Conservation (phyloP, 2,797 vertebrate genomes). For the Alca torda region DNA sequence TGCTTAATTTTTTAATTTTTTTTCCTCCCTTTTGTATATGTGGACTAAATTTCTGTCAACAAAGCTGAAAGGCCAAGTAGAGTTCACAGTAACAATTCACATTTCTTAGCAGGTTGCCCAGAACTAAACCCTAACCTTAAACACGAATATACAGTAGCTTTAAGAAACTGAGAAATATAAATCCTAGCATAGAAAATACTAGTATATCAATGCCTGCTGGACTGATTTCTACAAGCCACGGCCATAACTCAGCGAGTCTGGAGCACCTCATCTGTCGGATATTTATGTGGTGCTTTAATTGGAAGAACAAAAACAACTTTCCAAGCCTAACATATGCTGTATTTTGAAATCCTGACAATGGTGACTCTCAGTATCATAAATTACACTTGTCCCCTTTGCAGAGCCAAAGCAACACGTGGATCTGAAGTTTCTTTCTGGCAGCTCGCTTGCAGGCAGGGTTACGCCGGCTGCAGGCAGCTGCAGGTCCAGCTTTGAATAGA, state of each 20-base stretch:
- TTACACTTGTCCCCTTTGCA: neutral
- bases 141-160: neutral
- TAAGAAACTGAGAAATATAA: neutral
- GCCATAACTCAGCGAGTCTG: neutral
- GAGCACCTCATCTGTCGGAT: neutral
- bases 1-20: conserved; percentile 31
- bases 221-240: neutral
- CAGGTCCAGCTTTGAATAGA: neutral
- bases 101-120: conserved; percentile 57
- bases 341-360: neutral
- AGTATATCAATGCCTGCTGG: neutral
- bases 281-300: neutral
- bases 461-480: neutral
- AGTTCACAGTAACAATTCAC: conserved; percentile 71
- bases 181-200: neutral
- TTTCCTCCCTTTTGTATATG: conserved; percentile 16
- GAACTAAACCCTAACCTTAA: conserved; percentile 55
- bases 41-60: conserved; percentile 71
- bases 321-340: neutral
- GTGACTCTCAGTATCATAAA: neutral
- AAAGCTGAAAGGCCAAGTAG: conserved; percentile 68
- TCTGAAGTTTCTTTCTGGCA: neutral
- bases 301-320: conserved; percentile 17
- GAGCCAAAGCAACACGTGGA: neutral
- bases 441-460: neutral